These are phyloP conservation scores for Oryzias celebensis DNA, from an alignment of 2,113 vertebrate species.

Conservation along the genomic window DNA sequence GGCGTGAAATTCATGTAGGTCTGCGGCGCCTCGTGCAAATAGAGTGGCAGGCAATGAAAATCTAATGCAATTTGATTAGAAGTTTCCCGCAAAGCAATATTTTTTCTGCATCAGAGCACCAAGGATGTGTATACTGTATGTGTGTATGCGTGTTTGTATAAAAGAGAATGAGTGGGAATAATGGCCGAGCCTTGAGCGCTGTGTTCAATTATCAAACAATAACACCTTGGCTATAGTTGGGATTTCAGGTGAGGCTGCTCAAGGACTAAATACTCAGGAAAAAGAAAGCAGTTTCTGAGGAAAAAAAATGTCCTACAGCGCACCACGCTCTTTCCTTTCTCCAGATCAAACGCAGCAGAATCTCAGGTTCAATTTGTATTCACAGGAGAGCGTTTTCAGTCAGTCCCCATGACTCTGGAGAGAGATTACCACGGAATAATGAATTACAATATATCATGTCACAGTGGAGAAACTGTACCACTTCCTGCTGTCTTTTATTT, in stretches of 20 bases:
- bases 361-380: conserved; percentile 55
- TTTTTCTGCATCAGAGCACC: conserved; percentile 60
- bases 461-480: conserved; percentile 46
- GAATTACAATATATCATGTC: conserved; percentile 65
- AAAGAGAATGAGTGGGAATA: conserved; percentile 58
- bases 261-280: conserved; percentile 31
- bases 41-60: conserved; percentile 70
- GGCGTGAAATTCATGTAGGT: conserved; percentile 65
- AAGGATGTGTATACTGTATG: conserved; percentile 7
- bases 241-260: conserved; percentile 43
- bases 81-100: conserved; percentile 74
- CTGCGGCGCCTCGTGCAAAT: conserved; percentile 70
- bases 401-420: conserved; percentile 48
- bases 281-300: not conserved
- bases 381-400: conserved; percentile 49
- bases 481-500: conserved; percentile 63
- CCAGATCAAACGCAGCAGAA: conserved; percentile 23
- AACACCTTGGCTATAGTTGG: conserved; percentile 46
- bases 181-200: conserved; percentile 47
- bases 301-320: conserved; percentile 9
- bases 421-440: conserved; percentile 67
- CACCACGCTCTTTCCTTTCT: conserved; percentile 7
- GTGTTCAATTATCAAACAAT: conserved; percentile 61
- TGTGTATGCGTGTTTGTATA: conserved; percentile 9
- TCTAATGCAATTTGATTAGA: conserved; percentile 72